A percentile compares a stretch with the other conserved stretches of the same genome.
These are phyloP conservation scores for Otolemur crassicaudatus DNA, from an alignment of 2,797 vertebrate genomes.

Conservation along the genomic window DNA sequence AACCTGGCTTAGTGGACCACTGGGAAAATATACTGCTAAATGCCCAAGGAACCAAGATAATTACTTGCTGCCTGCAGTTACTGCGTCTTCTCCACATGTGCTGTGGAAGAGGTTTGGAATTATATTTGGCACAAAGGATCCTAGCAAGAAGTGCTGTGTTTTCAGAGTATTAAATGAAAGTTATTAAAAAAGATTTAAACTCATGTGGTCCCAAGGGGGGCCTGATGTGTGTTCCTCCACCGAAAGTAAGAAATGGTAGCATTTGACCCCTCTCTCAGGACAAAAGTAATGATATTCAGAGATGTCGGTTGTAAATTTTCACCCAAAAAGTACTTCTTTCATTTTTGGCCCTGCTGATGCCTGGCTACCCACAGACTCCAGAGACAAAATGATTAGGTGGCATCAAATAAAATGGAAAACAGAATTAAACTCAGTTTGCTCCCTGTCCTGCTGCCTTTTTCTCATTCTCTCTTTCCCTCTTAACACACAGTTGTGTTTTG, in stretches of 20 bases:
- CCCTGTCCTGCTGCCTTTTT: neutral
- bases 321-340: neutral
- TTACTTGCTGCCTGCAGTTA: accelerated
- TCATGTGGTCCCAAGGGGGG: accelerated
- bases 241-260: neutral
- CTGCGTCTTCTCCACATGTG: neutral
- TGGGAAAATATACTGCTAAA: neutral
- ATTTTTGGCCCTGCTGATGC: too few species aligned
- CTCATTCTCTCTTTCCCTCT: neutral
- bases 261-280: neutral
- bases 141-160: neutral
- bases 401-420: neutral
- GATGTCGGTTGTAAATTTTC: neutral
- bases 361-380: neutral
- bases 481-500: neutral
- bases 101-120: too few species aligned
- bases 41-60: neutral
- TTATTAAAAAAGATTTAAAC: neutral
- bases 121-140: neutral
- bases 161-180: neutral
- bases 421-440: neutral
- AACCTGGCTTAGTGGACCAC: accelerated
- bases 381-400: neutral
- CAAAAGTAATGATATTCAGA: neutral
- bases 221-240: neutral